phyloP scores from a whole-genome alignment of 1,140 invertebrate species.

The Drosophila lacertosa region DNA sequence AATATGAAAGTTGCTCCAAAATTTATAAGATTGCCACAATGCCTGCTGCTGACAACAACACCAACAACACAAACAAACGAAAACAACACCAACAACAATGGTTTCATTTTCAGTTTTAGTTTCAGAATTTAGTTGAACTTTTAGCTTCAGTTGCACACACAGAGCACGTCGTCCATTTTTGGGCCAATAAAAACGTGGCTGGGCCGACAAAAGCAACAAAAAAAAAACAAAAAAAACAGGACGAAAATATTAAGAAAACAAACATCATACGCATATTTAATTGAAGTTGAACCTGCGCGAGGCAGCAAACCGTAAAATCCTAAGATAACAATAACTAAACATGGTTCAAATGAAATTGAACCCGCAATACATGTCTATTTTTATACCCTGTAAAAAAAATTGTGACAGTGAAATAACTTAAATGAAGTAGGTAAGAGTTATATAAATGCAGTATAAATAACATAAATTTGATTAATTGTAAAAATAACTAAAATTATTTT shows the following conservation, averaged over 20 bases:
- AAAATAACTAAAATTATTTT: background rate
- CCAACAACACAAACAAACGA: background rate
- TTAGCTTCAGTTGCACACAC: constrained; percentile 50
- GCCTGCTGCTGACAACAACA: constrained; percentile 13
- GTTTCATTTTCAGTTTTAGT: constrained; percentile 29
- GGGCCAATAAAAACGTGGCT: constrained; percentile 68
- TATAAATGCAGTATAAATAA: background rate
- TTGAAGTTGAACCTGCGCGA: constrained; percentile 48
- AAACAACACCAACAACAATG: constrained; percentile 5
- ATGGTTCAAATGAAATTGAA: background rate
- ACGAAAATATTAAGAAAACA: constrained; percentile 42
- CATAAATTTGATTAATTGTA: background rate
- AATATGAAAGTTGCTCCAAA: constrained; percentile 78
- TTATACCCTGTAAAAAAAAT: constrained; percentile 4
- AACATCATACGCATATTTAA: constrained; percentile 77
- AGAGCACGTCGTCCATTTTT: constrained; percentile 58
- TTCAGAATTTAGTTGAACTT: constrained; percentile 19
- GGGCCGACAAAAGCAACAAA: background rate
- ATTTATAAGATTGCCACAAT: constrained; percentile 65
- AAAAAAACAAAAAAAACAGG: background rate
- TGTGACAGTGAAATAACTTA: background rate
- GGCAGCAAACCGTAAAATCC: constrained; percentile 37
- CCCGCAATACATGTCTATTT: background rate
- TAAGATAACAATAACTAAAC: constrained; percentile 28
- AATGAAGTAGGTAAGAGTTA: no score